Conservation (phyloP, 2,888 invertebrate genomes). For the Uloborus plumipes region DNA sequence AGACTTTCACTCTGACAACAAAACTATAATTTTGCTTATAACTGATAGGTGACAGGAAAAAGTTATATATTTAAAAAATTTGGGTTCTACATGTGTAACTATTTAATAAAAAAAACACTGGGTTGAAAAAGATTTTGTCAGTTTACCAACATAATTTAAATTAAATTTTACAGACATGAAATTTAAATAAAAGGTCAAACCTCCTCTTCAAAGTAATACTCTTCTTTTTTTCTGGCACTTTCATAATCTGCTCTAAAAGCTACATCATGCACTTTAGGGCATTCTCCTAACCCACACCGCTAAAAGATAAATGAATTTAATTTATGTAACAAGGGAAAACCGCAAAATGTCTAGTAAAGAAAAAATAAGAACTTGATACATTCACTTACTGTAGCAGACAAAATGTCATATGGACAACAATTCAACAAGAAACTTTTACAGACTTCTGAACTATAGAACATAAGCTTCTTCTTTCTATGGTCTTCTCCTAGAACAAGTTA, state of each 20-base stretch:
- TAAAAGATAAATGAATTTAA: conserved; percentile 72
- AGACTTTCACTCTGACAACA: too few relatives aligned
- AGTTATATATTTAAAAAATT: too few relatives aligned
- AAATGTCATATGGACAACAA: conserved; percentile 99
- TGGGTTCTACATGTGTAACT: too few relatives aligned
- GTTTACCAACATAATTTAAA: too few relatives aligned
- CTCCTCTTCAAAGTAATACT: conserved; percentile 98
- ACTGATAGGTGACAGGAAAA: too few relatives aligned
- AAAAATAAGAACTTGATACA: not conserved
- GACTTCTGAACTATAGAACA: conserved; percentile 95
- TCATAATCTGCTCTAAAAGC: conserved; percentile 98
- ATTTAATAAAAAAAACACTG: too few relatives aligned
- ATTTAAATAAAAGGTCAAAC: conserved; percentile 73
- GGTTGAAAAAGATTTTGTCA: too few relatives aligned
- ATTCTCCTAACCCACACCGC: conserved; percentile 99
- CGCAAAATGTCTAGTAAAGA: not conserved
- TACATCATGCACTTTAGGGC: conserved; percentile 98
- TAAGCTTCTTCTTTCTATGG: conserved; percentile 87
- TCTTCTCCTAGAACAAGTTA: conserved; percentile 71
- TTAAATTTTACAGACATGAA: too few relatives aligned
- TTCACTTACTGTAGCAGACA: conserved; percentile 94
- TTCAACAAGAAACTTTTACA: conserved; percentile 99
- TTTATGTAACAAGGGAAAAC: not conserved
- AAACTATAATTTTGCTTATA: too few relatives aligned
- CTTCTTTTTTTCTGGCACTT: conserved; percentile 89